Base-by-base conservation (phyloP, 2,888 invertebrate species). In the Sarcophaga variegata region DNA sequence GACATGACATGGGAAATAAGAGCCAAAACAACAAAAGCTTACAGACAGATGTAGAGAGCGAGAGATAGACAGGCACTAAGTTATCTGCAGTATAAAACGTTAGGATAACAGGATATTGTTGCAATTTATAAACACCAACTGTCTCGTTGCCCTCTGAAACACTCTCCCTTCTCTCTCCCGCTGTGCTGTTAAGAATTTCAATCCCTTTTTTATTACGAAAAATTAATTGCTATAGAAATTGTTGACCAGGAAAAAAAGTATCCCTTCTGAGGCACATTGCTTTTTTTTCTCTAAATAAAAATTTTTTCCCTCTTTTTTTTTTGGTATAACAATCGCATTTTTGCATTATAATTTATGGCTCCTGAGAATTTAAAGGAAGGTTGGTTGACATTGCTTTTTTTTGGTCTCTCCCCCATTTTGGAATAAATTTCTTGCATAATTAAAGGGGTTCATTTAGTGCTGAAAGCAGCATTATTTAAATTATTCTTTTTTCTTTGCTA, bases 41-140 rank as follows among this genome's bases (percentile, higher is more conserved):
- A 62, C 14, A 25, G 47, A 20, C 45, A 20, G 47, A 20, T 63
- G n/a, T 3, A 45, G n/a, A 22, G 5, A 8, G n/a, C 4, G 64
- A 75, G 25, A 60, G 63, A 37, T 8, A 37, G 37, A 37, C 37
- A 2, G 8, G 2, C 37, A 37, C 2, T 37, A 0, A 37, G 37
- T 37, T 37, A 37, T 37, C 37, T 37, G 37, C 37, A 37, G 17
- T 12, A 37, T 66, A 22, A 22, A 22, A 37, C 25, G 8, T 20
- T n/a, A 77, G 67, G 72, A 69, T 72, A 74, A 63, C 81, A 81
- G 81, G 81, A 85, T 70, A 81, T 78, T 85, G 81, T 81, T 81
- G 85, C 85, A 85, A 78, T 85, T 85, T 77, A 27, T 62, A 59
- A 59, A 59, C 59, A 37, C 37, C 49, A 22, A 37, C 62, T 67